Evolutionary conservation across 2,888 invertebrate species (phyloP), one percentile per base, ranked within the genome.

Genomic region (Ormyrus rosae): DNA sequence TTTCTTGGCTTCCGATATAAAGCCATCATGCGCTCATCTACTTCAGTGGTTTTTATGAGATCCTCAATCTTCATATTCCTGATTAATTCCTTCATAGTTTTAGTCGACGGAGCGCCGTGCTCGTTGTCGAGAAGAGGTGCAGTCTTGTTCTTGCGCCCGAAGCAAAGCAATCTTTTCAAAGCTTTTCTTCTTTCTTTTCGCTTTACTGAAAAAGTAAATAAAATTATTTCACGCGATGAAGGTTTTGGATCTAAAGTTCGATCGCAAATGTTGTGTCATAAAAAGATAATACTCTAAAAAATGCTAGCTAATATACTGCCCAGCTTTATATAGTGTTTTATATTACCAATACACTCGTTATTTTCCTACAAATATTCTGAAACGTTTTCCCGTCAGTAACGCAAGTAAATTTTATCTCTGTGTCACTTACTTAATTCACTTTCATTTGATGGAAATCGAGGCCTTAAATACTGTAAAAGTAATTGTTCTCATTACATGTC

Each of bases 41-140:
- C n/a, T 4, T 74, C 70, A 4, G 67, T 69, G 19, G 11, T 80
- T 6, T 1, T 75, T 51, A 81, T 76, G 7, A 82, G 76, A 65
- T 82, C 82, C 60, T 81, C 82, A 9, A 81, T 75, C 13, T 50
- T 79, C 5, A 81, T 82, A 11, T 64, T 76, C 51, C 45, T 68
- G 11, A 82, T 76, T 10, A 82, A 45, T 51, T 82, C 76, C 8
- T 45, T 72, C 79, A 81, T 78, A 6, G 68, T 64, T 46, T 77
- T 45, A 1, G 19, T 51, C n/a, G 70, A 73, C 2, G 63, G 65
- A 0, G 46, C 46, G 10, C 34, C 51, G 13, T 45, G 51, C 5
- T 68, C 63, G 8, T 2, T n/a, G 4, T 19, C 9, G 34, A 8
- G 50, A 74, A 34, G 5, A 34, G 82, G 82, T 1, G 78, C 81